phyloP scores from a whole-genome alignment of 2,113 vertebrate species.

The Podocnemis expansa region DNA sequence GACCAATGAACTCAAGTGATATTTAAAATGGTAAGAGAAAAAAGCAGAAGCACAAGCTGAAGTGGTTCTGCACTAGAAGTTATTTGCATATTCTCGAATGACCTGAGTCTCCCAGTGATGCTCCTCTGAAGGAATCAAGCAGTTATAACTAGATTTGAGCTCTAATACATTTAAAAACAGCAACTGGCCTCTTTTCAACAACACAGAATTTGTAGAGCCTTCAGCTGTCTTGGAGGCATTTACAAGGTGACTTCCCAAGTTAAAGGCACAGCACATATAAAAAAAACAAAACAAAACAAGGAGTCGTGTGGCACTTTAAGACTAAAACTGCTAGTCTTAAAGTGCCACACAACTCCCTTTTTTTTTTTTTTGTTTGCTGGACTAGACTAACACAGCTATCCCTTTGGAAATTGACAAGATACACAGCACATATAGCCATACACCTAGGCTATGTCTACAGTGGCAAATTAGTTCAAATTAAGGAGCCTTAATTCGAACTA shows the following conservation, averaged over 20 bases:
- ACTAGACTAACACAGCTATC: no score
- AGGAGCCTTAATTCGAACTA: no score
- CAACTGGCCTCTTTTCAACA: not conserved
- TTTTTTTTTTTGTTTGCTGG: no score
- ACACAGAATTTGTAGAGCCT: not conserved
- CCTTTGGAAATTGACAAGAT: no score
- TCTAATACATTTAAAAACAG: not conserved
- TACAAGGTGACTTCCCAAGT: accelerated
- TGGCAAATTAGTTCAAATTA: no score
- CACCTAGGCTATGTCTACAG: no score
- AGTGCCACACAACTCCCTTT: no score
- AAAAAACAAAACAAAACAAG: no score
- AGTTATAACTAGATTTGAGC: not conserved
- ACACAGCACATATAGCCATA: no score
- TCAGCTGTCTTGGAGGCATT: not conserved
- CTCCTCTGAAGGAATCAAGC: not conserved
- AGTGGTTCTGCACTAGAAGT: slow-evolving; percentile 34
- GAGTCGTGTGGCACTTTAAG: no score
- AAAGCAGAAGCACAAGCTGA: slow-evolving; percentile 64
- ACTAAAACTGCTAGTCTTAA: no score
- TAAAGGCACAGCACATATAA: not conserved
- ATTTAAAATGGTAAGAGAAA: slow-evolving; percentile 66
- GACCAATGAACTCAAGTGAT: slow-evolving; percentile 22
- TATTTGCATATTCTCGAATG: slow-evolving; percentile 30
- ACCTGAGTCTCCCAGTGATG: slow-evolving; percentile 21